Base-by-base conservation (phyloP, 2,113 vertebrate species). In the Stictonetta naevosa region DNA sequence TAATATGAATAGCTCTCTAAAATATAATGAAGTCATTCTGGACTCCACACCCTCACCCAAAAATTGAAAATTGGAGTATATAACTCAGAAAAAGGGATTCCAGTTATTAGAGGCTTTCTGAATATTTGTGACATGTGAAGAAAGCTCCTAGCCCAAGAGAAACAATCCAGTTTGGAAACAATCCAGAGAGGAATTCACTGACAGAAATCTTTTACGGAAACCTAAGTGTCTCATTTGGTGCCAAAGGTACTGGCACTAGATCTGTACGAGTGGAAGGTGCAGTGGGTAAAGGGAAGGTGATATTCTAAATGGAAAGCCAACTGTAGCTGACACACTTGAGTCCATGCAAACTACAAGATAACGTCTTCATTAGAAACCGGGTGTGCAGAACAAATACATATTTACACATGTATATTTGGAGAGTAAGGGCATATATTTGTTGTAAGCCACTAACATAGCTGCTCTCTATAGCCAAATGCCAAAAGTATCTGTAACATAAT, bases 311-410 rank as follows among this genome's bases (percentile, higher is more conserved):
- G 1, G 14, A 56, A 62, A 62, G 38, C 13, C 40, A 31, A 5
- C 22, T 40, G 33, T 0, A 3, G 5, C 76, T 28, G 46, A 28
- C 6, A 3, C 7, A 5, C 25, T 56, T 4, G 2, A n/a, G 33
- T 38, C 59, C 19, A 40, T 26, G 33, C 52, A 46, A 29, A 73
- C 19, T 21, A 23, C 33, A 73, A 12, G 12, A 12, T 53, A 25
- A 20, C 0, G 0, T 40, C 29, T 60, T n/a, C n/a, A 14, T 66
- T 5, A 33, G 19, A 73, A 73, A 31, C 28, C 67, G 4, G 4
- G 2, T 80, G 10, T 19, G 26, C 59, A 28, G 18, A 18, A 5
- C 28, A 63, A 77, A 77, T 42, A 3, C 3, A 5, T 36, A 29
- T 29, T 73, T 44, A n/a, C 8, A 12, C 6, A 59, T 63, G 36